Conservation (phyloP, 2,888 invertebrate species). For the Drosophila merina region DNA sequence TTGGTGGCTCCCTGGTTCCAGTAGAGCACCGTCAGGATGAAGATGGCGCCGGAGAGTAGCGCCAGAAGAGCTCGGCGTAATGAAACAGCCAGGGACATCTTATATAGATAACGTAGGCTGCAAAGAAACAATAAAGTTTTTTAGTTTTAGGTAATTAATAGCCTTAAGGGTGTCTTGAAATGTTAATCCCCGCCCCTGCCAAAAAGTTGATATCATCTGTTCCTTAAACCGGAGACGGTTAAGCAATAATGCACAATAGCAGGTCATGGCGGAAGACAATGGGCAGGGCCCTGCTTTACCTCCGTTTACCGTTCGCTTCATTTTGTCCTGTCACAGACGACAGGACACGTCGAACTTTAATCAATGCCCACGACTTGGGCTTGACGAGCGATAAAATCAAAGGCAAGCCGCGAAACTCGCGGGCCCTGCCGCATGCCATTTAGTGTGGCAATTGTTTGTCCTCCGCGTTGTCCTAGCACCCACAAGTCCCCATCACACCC, state of each 20-base stretch:
- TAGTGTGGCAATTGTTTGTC: slow-evolving; percentile 42
- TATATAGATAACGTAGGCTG: slow-evolving; percentile 82
- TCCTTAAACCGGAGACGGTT: slow-evolving; percentile 43
- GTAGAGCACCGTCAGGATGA: slow-evolving; percentile 86
- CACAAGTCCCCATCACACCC: background rate
- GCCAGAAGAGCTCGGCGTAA: slow-evolving; percentile 86
- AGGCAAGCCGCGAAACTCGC: slow-evolving; percentile 31
- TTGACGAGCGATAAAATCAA: slow-evolving; percentile 69
- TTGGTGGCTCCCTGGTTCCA: slow-evolving; percentile 86
- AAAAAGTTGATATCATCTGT: slow-evolving; percentile 42
- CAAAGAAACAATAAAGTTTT: background rate
- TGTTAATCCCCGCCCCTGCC: background rate
- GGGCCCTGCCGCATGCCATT: slow-evolving; percentile 34
- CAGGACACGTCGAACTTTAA: slow-evolving; percentile 59
- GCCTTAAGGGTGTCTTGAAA: background rate
- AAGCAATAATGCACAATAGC: slow-evolving; percentile 41
- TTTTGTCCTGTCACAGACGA: slow-evolving; percentile 10
- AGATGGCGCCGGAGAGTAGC: slow-evolving; percentile 86
- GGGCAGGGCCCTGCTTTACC: slow-evolving; percentile 10
- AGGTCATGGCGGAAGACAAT: slow-evolving; percentile 12
- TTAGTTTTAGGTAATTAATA: background rate
- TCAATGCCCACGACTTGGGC: slow-evolving; percentile 59
- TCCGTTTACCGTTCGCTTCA: background rate
- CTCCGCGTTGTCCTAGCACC: slow-evolving; percentile 13
- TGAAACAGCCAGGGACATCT: slow-evolving; percentile 84